A percentile compares a stretch with the other conserved stretches of the same genome.
phyloP scores from a whole-genome alignment of 2,797 vertebrate genomes.

The Falco rusticolus region DNA sequence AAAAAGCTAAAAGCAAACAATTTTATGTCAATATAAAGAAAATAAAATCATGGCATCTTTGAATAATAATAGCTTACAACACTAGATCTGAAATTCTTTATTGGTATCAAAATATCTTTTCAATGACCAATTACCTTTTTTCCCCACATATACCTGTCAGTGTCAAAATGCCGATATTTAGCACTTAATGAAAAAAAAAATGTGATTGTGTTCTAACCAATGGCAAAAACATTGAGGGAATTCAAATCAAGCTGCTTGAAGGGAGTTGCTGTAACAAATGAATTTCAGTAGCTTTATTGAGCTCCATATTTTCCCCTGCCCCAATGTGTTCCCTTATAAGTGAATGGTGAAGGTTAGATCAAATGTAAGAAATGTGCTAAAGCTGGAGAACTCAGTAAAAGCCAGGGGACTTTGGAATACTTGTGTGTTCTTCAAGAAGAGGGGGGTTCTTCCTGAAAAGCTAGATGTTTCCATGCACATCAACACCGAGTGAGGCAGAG shows the following conservation, averaged over 20 bases:
- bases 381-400: neutral
- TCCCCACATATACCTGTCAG: neutral
- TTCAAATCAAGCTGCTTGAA: neutral
- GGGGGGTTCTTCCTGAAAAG: neutral
- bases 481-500: neutral
- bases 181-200: neutral
- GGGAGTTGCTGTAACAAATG: neutral
- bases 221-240: neutral
- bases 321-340: neutral
- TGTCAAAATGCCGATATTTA: neutral
- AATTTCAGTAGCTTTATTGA: neutral
- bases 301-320: neutral
- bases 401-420: neutral
- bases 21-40: neutral
- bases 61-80: neutral
- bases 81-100: neutral
- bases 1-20: neutral
- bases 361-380: neutral
- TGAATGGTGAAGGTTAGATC: neutral
- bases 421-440: neutral
- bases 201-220: neutral
- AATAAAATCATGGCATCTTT: neutral
- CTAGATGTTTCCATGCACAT: neutral
- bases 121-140: neutral
- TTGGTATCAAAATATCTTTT: neutral